phyloP scores from a whole-genome alignment of 2,797 vertebrate species.

The Gallinago stenura region DNA sequence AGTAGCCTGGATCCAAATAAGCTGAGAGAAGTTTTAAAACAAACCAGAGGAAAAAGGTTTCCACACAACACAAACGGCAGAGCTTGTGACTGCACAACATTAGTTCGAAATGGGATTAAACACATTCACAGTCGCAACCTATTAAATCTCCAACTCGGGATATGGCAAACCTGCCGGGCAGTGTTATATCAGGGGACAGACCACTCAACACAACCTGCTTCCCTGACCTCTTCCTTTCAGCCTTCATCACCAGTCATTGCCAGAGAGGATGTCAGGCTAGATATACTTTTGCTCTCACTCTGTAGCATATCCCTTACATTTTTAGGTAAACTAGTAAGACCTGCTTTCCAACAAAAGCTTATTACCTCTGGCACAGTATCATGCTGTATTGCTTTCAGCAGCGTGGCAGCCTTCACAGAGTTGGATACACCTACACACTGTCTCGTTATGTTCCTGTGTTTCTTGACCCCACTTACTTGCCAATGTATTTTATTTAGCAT shows the following conservation, averaged over 20 bases:
- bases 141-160: background rate
- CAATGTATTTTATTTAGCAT: background rate
- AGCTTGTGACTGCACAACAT: background rate
- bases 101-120: slow-evolving; percentile 26
- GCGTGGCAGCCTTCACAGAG: background rate
- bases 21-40: background rate
- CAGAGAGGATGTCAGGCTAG: background rate
- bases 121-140: background rate
- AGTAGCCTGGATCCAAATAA: background rate
- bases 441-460: accelerated
- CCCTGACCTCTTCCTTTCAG: background rate
- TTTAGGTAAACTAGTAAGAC: background rate
- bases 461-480: background rate
- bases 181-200: background rate
- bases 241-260: accelerated
- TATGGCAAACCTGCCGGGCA: background rate
- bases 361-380: background rate
- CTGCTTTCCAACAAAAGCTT: background rate
- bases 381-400: background rate
- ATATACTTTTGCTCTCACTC: background rate
- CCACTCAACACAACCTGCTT: background rate
- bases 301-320: background rate
- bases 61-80: background rate
- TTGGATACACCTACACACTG: accelerated
- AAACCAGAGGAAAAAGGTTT: background rate